Evolutionary conservation across 2,113 vertebrate species (phyloP), one percentile per base, ranked within the genome.

Genomic region (Choloepus hoffmanni): DNA sequence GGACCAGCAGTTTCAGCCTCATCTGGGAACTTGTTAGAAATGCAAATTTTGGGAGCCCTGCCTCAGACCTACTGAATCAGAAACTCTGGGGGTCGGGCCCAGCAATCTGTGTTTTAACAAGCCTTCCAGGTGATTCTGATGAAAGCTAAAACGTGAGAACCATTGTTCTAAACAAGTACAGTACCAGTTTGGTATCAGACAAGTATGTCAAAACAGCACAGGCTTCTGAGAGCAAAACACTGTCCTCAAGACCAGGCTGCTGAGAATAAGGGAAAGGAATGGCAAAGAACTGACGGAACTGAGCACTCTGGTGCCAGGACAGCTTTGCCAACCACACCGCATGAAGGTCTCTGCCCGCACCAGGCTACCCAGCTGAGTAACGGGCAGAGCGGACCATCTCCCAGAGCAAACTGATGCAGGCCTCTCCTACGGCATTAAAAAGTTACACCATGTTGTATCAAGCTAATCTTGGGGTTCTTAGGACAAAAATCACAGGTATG

Each of bases 361-460:
- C 36, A n/a, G 5, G 58, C 43, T 45, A 50, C 68, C 43, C 53
- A 8, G 18, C 9, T 36, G 11, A 18, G 60, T 5, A 24, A 48
- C 0, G 30, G 13, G 24, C 2, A 10, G 81, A 21, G 33, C 3
- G 30, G 65, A 82, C 21, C 4, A 11, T 5, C 36, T 92, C 24
- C 28, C 36, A 40, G 63, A 67, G 26, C 0, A 55, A 58, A 30
- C 82, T 3, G 3, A 18, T 21, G 26, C 53, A 11, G 70, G 62
- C 36, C 89, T 78, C 77, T 26, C 6, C 21, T 18, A 28, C 1
- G 0, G 26, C 11, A 50, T 50, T 60, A 12, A 28, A 89, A 79
- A 28, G 58, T 19, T 40, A 67, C 30, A 19, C 1, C 48, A 3
- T 0, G 0, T 0, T 30, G 72, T 65, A 60, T 45, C 40, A 58